phyloP scores from a whole-genome alignment of 2,113 vertebrate genomes.

The Tetrao urogallus region DNA sequence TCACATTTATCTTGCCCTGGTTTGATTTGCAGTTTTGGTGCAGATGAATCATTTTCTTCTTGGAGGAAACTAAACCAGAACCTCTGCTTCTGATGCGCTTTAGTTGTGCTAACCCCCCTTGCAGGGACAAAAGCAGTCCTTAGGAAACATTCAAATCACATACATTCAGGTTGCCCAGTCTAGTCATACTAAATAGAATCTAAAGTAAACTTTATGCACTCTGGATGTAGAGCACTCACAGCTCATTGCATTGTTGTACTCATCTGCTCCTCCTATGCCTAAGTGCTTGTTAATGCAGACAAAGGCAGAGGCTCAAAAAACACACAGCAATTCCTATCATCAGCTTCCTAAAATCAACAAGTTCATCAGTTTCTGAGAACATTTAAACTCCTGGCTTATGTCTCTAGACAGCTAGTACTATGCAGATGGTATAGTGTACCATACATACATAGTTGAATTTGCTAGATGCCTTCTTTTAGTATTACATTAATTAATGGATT shows the following conservation, averaged over 20 bases:
- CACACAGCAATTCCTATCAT: background rate
- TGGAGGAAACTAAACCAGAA: background rate
- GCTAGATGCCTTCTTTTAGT: background rate
- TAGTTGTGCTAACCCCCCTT: background rate
- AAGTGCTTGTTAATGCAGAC: slow-evolving; percentile 8
- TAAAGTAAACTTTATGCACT: background rate
- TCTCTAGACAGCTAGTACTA: background rate
- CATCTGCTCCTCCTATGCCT: background rate
- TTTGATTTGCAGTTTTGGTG: background rate
- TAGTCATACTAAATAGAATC: background rate
- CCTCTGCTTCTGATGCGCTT: background rate
- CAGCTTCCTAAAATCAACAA: slow-evolving; percentile 38
- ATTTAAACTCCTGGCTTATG: slow-evolving; percentile 29
- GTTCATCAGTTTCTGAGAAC: slow-evolving; percentile 17
- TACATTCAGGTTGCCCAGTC: background rate
- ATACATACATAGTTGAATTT: background rate
- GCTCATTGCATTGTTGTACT: background rate
- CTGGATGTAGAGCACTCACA: background rate
- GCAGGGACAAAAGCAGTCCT: background rate
- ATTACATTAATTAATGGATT: slow-evolving; percentile 44
- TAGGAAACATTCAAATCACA: background rate
- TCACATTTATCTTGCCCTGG: background rate
- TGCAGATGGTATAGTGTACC: background rate
- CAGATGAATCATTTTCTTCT: accelerated
- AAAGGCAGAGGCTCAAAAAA: background rate